A percentile compares a stretch with the other conserved stretches of the same genome.
phyloP scores from a whole-genome alignment of 2,113 vertebrate species.

The Labeo catla region DNA sequence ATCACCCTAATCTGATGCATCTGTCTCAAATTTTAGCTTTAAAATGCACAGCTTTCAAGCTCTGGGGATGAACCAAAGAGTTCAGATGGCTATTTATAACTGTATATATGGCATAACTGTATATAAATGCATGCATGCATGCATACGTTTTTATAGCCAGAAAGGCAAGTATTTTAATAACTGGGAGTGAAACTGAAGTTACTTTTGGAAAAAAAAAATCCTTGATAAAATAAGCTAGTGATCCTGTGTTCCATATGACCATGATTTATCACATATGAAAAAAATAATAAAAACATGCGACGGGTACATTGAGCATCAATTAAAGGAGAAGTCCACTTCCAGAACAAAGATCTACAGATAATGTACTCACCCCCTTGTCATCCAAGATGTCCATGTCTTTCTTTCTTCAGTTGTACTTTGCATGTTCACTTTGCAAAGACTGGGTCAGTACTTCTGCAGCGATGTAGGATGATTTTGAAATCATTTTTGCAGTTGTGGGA shows the following conservation, averaged over 20 bases:
- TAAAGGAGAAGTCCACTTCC: too few relatives aligned
- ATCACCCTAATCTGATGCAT: conserved; percentile 46
- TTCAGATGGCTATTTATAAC: conserved; percentile 14
- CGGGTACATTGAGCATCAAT: neutral
- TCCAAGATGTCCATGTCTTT: too few relatives aligned
- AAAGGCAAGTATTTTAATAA: neutral
- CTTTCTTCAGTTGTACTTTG: too few relatives aligned
- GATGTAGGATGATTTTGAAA: too few relatives aligned
- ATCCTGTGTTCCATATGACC: neutral
- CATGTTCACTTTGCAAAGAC: too few relatives aligned
- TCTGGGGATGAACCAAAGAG: conserved; percentile 22
- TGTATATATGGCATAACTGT: neutral
- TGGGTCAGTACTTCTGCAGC: too few relatives aligned
- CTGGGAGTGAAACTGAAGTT: neutral
- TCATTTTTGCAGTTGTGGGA: too few relatives aligned
- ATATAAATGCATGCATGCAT: neutral
- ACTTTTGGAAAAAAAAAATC: neutral
- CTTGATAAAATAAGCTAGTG: neutral
- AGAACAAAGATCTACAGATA: too few relatives aligned
- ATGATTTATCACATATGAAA: neutral
- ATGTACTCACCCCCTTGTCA: too few relatives aligned
- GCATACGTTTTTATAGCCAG: neutral
- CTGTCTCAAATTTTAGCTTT: conserved; percentile 40
- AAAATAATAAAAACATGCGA: neutral
- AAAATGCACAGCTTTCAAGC: conserved; percentile 29